phyloP scores from a whole-genome alignment of 1,140 invertebrate species.

The Cydia fagiglandana region DNA sequence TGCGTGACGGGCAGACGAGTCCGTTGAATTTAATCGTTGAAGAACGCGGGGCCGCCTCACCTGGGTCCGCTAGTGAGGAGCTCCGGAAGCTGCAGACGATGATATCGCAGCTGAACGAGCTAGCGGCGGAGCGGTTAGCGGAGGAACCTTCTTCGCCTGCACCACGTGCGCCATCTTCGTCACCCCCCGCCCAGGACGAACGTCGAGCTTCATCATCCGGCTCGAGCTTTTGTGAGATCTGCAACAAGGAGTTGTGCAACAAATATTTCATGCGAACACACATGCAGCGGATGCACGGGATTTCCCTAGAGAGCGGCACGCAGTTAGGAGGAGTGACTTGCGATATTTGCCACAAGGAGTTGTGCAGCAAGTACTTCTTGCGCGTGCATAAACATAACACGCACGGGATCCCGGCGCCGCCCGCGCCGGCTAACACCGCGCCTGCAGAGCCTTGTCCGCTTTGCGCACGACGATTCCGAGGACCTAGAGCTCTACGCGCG shows the following conservation, averaged over 20 bases:
- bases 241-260: slow-evolving; percentile 99
- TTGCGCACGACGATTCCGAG: slow-evolving; percentile 93
- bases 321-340: slow-evolving; percentile 96
- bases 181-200: slow-evolving; percentile 66
- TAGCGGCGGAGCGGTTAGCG: slow-evolving; percentile 82
- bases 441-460: slow-evolving; percentile 87
- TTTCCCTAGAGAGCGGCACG: slow-evolving; percentile 95
- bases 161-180: slow-evolving; percentile 60
- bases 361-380: slow-evolving; percentile 98
- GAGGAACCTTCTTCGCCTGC: slow-evolving; percentile 52
- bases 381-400: slow-evolving; percentile 98
- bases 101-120: slow-evolving; percentile 92
- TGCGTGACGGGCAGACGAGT: slow-evolving; percentile 71
- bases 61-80: slow-evolving; percentile 86
- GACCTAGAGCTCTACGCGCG: slow-evolving; percentile 92
- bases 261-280: slow-evolving; percentile 99
- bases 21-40: slow-evolving; percentile 77
- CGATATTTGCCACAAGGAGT: slow-evolving; percentile 98
- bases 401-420: slow-evolving; percentile 89
- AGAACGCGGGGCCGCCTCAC: slow-evolving; percentile 66
- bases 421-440: slow-evolving; percentile 78
- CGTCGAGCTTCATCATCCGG: slow-evolving; percentile 79
- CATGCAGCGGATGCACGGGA: slow-evolving; percentile 99
- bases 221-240: slow-evolving; percentile 98
- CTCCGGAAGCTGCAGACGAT: slow-evolving; percentile 94